Evolutionary conservation across 2,888 invertebrate genomes (phyloP), one percentile per base, ranked within the genome.

Genomic region (Oligia fasciuncula): DNA sequence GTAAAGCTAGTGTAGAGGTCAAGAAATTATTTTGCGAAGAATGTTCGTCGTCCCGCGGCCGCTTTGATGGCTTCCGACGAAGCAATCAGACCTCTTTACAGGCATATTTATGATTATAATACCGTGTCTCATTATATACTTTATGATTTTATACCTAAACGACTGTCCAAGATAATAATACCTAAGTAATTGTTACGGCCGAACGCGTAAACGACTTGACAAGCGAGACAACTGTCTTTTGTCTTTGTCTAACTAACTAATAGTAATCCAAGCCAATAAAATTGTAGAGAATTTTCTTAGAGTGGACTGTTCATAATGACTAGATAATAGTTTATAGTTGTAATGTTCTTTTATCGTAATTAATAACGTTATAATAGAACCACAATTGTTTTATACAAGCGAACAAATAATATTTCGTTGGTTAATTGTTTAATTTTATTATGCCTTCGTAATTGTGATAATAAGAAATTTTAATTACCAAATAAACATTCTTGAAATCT

Each of bases 51-150:
- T 93, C 92, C 92, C 91, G 95, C 96, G 96, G 96, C 91, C 89
- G 93, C 97, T 97, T 97, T 97, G 97, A 96, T 93, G 95, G 92
- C 91, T 96, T 95, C 96, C 96, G 95, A 96, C 96, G 95, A 95
- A 95, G 96, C 95, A 96, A 97, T 97, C 97, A 96, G 95, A 90
- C 94, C 96, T 95, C 94, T 94, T 96, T 96, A 96, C 95, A 93
- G 95, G 93, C 95, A 96, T 96, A 96, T 97, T 97, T 96, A 96
- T 95, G 96, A 96, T 96, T 96, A 96, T 96, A 96, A 96, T 96
- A 96, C 96, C 93, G 92, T 93, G 95, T 94, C 95, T 95, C 95
- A 94, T 96, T 96, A 96, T 96, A 94, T 94, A 95, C 94, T 95
- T 96, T 96, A 96, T 96, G 95, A 96, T 95, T 95, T 95, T 95